These are phyloP conservation scores for Brachionus koreanus DNA, from an alignment of 1,140 invertebrate species.

Conservation along the genomic window DNA sequence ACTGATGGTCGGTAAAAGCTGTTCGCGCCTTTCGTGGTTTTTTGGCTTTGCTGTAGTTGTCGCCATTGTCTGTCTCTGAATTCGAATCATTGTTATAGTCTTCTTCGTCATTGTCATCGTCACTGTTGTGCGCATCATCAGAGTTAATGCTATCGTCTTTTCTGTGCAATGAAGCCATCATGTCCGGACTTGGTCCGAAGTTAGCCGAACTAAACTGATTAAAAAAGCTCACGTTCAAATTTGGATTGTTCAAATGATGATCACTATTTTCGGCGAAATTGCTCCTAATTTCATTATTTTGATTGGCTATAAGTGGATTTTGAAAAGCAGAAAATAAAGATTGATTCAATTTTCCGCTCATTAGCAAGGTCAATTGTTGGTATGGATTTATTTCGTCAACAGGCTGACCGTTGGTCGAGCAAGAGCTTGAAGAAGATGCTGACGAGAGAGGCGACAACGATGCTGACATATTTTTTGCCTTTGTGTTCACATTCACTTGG, in stretches of 20 bases:
- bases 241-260: background rate
- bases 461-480: background rate
- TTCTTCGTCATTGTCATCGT: conserved; percentile 28
- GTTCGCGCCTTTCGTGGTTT: conserved; percentile 95
- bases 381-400: conserved; percentile 10
- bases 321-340: background rate
- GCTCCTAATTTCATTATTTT: background rate
- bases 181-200: background rate
- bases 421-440: background rate
- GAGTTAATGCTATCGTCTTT: conserved; percentile 22
- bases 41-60: conserved; percentile 61
- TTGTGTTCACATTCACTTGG: background rate
- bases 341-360: conserved; percentile 16
- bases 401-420: background rate
- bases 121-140: background rate
- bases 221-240: background rate
- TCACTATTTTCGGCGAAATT: background rate
- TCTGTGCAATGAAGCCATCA: background rate
- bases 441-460: background rate
- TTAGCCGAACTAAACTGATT: background rate
- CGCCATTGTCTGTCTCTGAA: conserved; percentile 12
- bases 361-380: background rate
- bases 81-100: conserved; percentile 2
- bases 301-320: background rate
- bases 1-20: conserved; percentile 95